Percentiles rank a stretch among this genome's conserved stretches.
Conservation (phyloP, 2,113 vertebrate genomes). For the Cyanocitta stelleri region DNA sequence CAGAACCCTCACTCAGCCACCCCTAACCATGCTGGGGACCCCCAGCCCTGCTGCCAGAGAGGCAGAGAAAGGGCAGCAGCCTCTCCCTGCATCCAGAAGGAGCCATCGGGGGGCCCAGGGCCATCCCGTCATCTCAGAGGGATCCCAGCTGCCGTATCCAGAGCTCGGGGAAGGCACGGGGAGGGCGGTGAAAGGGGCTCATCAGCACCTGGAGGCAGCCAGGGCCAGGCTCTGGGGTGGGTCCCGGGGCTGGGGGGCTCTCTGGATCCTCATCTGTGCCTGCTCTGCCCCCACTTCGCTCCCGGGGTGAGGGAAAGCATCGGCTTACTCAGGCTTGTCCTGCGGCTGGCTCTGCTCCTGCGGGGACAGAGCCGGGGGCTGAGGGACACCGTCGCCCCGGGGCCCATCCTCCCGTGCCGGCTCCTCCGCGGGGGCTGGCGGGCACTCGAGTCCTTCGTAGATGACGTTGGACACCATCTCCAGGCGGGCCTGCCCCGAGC, state of each 20-base stretch:
- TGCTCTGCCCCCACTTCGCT: background rate
- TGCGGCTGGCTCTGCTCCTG: constrained; percentile 27
- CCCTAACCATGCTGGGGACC: background rate
- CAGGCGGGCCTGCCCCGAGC: constrained; percentile 52
- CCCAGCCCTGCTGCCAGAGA: background rate
- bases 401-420: background rate
- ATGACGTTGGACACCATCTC: constrained; percentile 89
- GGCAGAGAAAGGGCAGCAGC: background rate
- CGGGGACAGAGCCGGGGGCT: background rate
- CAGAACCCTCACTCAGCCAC: background rate
- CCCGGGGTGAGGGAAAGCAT: background rate
- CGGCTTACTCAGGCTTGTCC: constrained; percentile 58
- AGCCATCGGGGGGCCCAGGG: background rate
- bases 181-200: background rate
- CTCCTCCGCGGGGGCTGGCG: background rate
- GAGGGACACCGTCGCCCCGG: background rate
- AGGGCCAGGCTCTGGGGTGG: background rate
- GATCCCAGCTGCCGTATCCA: background rate
- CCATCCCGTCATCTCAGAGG: background rate
- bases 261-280: background rate
- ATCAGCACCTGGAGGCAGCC: background rate
- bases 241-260: rapidly evolving
- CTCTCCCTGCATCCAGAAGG: background rate
- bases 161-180: background rate
- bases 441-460: constrained; percentile 79